Base-by-base conservation (phyloP, 2,888 invertebrate species). In the Timema podura region DNA sequence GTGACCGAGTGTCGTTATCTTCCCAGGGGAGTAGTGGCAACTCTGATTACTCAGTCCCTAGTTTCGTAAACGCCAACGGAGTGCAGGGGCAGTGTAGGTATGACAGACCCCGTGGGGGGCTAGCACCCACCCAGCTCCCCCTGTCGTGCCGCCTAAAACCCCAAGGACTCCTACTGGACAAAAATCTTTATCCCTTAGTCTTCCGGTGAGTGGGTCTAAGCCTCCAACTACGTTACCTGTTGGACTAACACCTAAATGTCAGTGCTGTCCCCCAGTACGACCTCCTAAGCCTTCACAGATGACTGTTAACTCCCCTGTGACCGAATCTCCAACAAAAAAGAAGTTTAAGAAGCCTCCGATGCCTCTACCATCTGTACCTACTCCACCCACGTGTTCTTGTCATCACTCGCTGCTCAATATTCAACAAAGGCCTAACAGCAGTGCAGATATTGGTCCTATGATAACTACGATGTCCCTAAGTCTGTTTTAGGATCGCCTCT, bases 391-490 rank as follows among this genome's bases (percentile, higher is more conserved):
- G 0, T 71, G 74, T 64, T 65, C 68, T 30, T 74, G 74, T 49
- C 66, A 68, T 11, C 70, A 70, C 66, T 49, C 46, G 13, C 61
- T 47, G 13, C 30, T 30, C 30, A 30, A 30, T 30, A 30, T 30
- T 30, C 30, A 30, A 30, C 30, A 30, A 30, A 30, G 30, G 30
- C 66, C 48, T 13, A 15, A 9, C 11, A 16, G 59, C 30, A 44
- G 49, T 11, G 68, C 73, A 68, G 72, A 68, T 80, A 82, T 85
- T 59, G 87, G 87, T 48, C 88, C 5, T 91, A 90, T 77, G 90
- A 91, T 80, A 92, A 93, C 79, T 93, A 93, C 79, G 92, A 92
- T 78, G 83, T 92, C 73, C 92, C 92, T 16, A 77, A 78, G 67
- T 75, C 74, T n/a, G 74, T 74, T 48, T 76, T 68, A 71, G 78